Base-by-base conservation (phyloP, 2,113 vertebrate species). In the Menidia beryllina region DNA sequence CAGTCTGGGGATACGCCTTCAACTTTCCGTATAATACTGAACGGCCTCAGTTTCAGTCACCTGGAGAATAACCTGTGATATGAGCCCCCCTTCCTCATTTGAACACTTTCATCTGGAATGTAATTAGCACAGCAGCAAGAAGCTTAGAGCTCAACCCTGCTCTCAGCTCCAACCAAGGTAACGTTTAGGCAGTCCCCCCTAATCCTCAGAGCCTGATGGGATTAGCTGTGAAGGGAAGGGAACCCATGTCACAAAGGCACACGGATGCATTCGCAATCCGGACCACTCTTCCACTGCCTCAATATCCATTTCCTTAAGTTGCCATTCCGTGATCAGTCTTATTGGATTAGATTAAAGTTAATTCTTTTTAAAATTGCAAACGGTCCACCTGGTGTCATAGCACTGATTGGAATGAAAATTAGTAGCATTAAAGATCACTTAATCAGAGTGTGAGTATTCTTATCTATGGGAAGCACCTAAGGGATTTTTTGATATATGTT, bases 191-290 rank as follows among this genome's bases (percentile, higher is more conserved):
- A 73, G 83, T n/a, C 68, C 56, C 73, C 56, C 73, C 84, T 89
- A 91, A 93, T 93, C 93, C 91, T 76, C 83, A 60, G 43, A 77
- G 86, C 59, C 89, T 93, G 93, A 93, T 89, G 85, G 90, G 92
- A 93, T 93, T 93, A 87, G 69, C 82, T 86, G 77, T 53, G 25
- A 79, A 80, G 79, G 86, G 66, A 90, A 85, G 72, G 85, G 71
- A 88, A 87, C 81, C 87, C 84, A 51, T 84, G 89, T 92, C 86
- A 67, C 77, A 79, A 70, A 30, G n/a, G n/a, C 72, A 72, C 79
- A 34, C 30, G 10, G 30, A 34, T 34, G 10, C 7, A 74, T 73
- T 79, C 26, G 81, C 48, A 78, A 76, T 59, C 68, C 74, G 53
- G 65, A 67, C 48, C 62, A 81, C 74, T 74, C 52, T 61, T 80